Conservation (phyloP, 1,140 invertebrate species). For the Cyphomyrmex costatus region DNA sequence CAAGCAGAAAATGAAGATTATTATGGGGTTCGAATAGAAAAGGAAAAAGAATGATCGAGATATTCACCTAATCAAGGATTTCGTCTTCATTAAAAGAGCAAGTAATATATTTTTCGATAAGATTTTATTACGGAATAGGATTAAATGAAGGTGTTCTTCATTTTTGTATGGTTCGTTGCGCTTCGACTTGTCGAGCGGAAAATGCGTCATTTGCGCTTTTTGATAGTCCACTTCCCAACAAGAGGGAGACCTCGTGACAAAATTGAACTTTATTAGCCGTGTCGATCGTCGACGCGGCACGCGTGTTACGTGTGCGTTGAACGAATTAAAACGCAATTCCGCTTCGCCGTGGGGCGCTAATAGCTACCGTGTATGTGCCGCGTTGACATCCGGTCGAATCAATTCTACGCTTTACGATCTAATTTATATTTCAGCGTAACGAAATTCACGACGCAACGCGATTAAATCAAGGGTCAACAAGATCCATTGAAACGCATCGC, state of each 20-base stretch:
- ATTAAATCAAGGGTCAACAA: conserved; percentile 21
- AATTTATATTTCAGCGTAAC: conserved; percentile 45
- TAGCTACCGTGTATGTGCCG: conserved; percentile 8
- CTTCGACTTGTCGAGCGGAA: neutral
- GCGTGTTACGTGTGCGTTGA: conserved; percentile 33
- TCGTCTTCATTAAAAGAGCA: neutral
- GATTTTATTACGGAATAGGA: neutral
- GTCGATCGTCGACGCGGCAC: conserved; percentile 20
- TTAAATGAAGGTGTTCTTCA: neutral
- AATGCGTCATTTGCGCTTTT: conserved; percentile 20
- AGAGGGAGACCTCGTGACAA: neutral
- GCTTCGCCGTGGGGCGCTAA: conserved; percentile 27
- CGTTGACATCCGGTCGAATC: conserved; percentile 31
- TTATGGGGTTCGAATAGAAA: neutral
- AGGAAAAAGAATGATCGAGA: neutral
- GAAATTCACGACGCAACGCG: conserved; percentile 14
- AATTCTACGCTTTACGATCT: conserved; percentile 51
- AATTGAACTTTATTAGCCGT: conserved; percentile 54
- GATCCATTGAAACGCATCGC: conserved; percentile 54
- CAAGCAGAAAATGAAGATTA: conserved; percentile 3
- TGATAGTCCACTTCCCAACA: neutral
- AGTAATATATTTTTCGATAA: neutral
- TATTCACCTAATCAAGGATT: neutral
- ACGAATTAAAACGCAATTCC: conserved; percentile 55
- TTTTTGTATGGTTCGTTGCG: neutral